These are phyloP conservation scores for Actinopyga echinites DNA, from an alignment of 53 echinoderm and acorn worm genomes.

Conservation along the genomic window DNA sequence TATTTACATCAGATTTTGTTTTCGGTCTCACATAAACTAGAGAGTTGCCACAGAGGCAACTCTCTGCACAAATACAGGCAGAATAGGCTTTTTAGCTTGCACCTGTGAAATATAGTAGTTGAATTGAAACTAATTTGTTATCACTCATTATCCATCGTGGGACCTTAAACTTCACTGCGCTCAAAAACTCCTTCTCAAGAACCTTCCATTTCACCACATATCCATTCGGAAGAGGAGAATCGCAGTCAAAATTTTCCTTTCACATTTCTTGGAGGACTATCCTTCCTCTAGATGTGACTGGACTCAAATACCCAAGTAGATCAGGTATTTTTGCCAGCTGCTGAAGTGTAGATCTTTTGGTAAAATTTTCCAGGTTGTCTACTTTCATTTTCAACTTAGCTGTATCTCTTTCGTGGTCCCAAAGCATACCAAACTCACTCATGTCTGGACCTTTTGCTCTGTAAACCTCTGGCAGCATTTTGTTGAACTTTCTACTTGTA, in stretches of 20 bases:
- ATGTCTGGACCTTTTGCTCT: too few species aligned
- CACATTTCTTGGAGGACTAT: not conserved
- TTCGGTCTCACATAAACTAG: not conserved
- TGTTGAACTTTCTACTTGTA: too few species aligned
- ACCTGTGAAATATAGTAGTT: not conserved
- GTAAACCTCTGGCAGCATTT: too few species aligned
- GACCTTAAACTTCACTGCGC: not conserved
- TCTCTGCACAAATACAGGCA: conserved; percentile 7
- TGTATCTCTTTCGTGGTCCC: not conserved
- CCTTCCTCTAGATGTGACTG: not conserved
- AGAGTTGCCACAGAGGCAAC: too few species aligned
- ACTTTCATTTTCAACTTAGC: not conserved
- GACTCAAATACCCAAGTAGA: not conserved
- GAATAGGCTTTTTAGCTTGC: not conserved
- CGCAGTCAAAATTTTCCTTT: not conserved
- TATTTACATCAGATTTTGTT: not conserved
- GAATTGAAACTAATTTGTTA: not conserved
- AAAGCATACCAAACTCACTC: not conserved
- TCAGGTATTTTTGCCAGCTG: not conserved
- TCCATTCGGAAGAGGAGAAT: not conserved
- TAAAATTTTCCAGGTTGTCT: not conserved
- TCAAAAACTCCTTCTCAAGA: not conserved
- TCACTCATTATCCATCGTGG: not conserved
- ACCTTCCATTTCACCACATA: not conserved
- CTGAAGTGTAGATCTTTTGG: not conserved